Evolutionary conservation across 2,113 vertebrate species (phyloP).

Genomic region (Vulpes vulpes): DNA sequence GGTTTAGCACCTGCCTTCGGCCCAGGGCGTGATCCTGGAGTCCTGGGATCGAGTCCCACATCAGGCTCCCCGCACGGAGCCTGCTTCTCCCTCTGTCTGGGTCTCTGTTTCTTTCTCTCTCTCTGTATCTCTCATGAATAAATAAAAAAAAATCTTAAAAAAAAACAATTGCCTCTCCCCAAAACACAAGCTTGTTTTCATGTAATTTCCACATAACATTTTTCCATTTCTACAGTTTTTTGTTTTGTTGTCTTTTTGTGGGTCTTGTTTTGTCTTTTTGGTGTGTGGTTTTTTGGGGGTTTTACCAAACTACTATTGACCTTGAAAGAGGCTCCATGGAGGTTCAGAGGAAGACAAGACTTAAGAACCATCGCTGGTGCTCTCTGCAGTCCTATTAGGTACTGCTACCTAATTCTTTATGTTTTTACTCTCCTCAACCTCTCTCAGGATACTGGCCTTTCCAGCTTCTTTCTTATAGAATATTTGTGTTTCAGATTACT

Average conservation of each 20-base stretch:
- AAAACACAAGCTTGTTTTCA: not conserved
- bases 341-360: conserved; percentile 48
- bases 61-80: too few species aligned
- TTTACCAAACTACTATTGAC: conserved; percentile 29
- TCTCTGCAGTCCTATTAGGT: not conserved
- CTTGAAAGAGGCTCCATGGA: conserved; percentile 12
- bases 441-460: conserved; percentile 46
- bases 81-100: too few species aligned
- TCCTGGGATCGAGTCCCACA: too few species aligned
- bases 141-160: too few species aligned
- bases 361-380: not conserved
- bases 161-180: not conserved
- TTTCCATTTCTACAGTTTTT: not conserved
- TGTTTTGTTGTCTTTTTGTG: not conserved
- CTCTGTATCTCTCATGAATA: too few species aligned
- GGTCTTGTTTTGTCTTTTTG: too few species aligned
- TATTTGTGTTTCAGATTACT: conserved; percentile 75
- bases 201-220: not conserved
- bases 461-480: conserved; percentile 49
- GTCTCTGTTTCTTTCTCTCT: too few species aligned
- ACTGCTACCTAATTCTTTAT: conserved; percentile 17
- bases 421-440: not conserved
- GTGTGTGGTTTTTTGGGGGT: too few species aligned
- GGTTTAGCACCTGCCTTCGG: too few species aligned
- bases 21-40: too few species aligned